phyloP scores from a whole-genome alignment of 2,797 vertebrate species.

The Falco columbarius region DNA sequence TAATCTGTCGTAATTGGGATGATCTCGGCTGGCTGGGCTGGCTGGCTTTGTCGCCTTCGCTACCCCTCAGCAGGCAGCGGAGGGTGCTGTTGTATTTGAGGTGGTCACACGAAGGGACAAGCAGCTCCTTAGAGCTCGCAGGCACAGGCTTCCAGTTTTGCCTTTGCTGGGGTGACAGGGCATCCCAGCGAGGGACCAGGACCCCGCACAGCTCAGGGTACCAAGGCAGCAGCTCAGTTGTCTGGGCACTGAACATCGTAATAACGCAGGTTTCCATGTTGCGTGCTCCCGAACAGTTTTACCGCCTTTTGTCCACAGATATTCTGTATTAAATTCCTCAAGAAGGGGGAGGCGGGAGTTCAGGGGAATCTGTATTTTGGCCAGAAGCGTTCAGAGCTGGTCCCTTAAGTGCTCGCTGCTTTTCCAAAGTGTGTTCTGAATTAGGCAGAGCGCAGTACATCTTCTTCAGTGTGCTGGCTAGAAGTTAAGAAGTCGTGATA shows the following conservation, averaged over 20 bases:
- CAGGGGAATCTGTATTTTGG: neutral
- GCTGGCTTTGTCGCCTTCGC: constrained; percentile 12
- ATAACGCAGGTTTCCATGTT: neutral
- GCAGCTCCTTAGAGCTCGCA: neutral
- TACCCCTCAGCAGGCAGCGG: constrained; percentile 35
- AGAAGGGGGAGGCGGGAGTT: neutral
- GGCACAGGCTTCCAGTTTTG: neutral
- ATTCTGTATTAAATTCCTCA: neutral
- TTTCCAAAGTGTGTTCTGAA: constrained; percentile 32
- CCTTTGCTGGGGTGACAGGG: neutral
- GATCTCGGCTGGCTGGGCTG: constrained; percentile 14
- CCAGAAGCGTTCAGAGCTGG: neutral
- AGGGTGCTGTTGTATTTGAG: constrained; percentile 75
- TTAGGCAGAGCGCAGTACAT: neutral
- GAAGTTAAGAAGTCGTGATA: neutral
- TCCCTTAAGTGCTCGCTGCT: neutral
- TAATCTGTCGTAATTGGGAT: constrained; percentile 45
- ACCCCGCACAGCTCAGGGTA: neutral
- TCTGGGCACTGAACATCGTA: rapidly evolving
- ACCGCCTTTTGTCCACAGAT: neutral
- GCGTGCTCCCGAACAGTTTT: neutral
- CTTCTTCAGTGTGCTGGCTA: neutral
- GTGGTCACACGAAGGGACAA: neutral
- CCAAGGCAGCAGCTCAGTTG: neutral
- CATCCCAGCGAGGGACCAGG: neutral